phyloP scores from a whole-genome alignment of 2,888 invertebrate species.

The Calameuta pallipes region DNA sequence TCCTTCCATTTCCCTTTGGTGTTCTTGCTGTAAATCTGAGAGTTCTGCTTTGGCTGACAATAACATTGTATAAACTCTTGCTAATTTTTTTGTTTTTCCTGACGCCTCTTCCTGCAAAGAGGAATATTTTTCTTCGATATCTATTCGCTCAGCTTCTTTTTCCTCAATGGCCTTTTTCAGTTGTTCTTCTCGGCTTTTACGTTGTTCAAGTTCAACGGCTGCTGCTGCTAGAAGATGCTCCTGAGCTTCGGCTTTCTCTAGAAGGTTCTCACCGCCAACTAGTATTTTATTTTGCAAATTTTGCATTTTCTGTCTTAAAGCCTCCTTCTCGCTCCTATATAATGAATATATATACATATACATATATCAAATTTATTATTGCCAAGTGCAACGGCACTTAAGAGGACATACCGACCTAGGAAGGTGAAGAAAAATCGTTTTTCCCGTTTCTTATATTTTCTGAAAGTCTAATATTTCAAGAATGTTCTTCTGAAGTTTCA shows the following conservation, averaged over 20 bases:
- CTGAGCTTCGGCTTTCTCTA: slow-evolving; percentile 97
- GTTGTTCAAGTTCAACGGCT: slow-evolving; percentile 81
- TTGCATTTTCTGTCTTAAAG: slow-evolving; percentile 85
- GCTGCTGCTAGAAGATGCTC: slow-evolving; percentile 89
- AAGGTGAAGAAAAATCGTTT: slow-evolving; percentile 23
- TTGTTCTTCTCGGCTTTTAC: slow-evolving; percentile 83
- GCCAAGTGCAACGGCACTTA: neutral
- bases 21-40: slow-evolving; percentile 90
- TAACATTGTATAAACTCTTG: slow-evolving; percentile 87
- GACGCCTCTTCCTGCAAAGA: slow-evolving; percentile 94
- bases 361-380: neutral
- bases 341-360: slow-evolving; percentile 1
- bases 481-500: no score
- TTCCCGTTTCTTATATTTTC: slow-evolving; percentile 47
- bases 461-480: no score
- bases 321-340: slow-evolving; percentile 79
- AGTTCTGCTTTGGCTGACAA: slow-evolving; percentile 88
- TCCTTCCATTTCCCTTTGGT: slow-evolving; percentile 97
- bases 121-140: slow-evolving; percentile 95
- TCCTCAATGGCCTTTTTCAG: slow-evolving; percentile 85
- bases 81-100: slow-evolving; percentile 92
- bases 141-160: slow-evolving; percentile 92
- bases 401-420: neutral
- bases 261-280: slow-evolving; percentile 96
- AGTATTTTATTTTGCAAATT: slow-evolving; percentile 95